Conservation (phyloP, 2,888 invertebrate genomes). For the Alitta virens region DNA sequence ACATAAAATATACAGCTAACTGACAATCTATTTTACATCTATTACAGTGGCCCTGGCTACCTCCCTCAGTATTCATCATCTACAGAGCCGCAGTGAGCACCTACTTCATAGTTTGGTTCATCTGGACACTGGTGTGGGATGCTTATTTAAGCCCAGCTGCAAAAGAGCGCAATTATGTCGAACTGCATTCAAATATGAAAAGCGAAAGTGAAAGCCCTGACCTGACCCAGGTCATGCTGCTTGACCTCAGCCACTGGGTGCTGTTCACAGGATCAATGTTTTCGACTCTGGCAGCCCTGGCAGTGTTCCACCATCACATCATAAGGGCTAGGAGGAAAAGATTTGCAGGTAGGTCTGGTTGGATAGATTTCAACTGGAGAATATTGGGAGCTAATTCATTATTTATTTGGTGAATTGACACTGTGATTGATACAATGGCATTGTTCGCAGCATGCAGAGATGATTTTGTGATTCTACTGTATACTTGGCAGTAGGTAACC, state of each 20-base stretch:
- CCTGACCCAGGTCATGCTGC: slow-evolving; percentile 1
- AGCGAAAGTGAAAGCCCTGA: too few species aligned
- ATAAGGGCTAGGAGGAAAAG: background rate
- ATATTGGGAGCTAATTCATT: too few species aligned
- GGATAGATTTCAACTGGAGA: too few species aligned
- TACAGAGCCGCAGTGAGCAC: slow-evolving; percentile 2
- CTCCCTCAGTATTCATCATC: background rate
- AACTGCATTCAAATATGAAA: too few species aligned
- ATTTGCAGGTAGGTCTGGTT: background rate
- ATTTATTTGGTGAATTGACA: too few species aligned
- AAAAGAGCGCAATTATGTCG: too few species aligned
- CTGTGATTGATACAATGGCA: too few species aligned
- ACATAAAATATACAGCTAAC: too few species aligned
- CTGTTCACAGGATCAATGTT: background rate
- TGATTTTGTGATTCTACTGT: too few species aligned
- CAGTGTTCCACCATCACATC: slow-evolving; percentile 9
- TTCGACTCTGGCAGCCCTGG: background rate
- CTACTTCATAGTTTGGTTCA: slow-evolving; percentile 11
- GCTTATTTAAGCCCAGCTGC: background rate
- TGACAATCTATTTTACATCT: too few species aligned
- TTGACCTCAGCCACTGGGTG: slow-evolving; percentile 8
- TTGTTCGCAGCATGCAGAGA: too few species aligned
- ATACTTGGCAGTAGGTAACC: too few species aligned
- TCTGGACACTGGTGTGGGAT: slow-evolving; percentile 7
- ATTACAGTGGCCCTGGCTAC: slow-evolving; percentile 6